Base-by-base conservation (phyloP, 2,113 vertebrate species). In the Chlamydotis undulata region DNA sequence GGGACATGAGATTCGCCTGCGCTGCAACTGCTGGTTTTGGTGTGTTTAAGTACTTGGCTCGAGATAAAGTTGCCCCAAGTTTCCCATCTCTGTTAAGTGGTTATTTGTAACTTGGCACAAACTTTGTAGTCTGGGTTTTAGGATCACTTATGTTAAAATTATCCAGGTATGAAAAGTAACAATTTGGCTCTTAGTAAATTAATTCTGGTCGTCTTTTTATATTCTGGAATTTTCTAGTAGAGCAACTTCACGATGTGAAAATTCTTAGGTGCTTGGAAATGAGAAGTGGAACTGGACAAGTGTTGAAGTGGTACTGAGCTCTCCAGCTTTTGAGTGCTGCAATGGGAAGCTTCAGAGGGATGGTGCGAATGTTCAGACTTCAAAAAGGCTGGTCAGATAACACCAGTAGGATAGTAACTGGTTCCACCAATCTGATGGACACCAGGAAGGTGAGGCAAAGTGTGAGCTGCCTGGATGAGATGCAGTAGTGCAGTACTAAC, bases 341-440 rank as follows among this genome's bases (percentile, higher is more conserved):
- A 4, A 3, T 5, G 15, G 3, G 35, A 4, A 14, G 19, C 24
- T n/a, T 10, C 8, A 6, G 52, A 0, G 5, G 29, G 53, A 8
- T 14, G 50, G 7, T 47, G 39, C 39, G 39, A 35, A 37, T 14
- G 13, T 7, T 23, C 8, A 8, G 61, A 2, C 24, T 43, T 14
- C 3, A 14, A 4, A 22, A 53, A 41, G 24, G 25, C 14, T 12
- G 8, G 39, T 43, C 12, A 45, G 39, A 5, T 14, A 4, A 17
- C 26, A 11, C 9, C 5, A 4, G 55, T 22, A 9, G 28, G 31
- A 2, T 16, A 1, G 64, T 9, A 37, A 31, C 49, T 13, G 28
- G 18, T 15, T 22, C 47, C 9, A 6, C 68, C 31, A 2, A 3
- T 22, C 8, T 12, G 45, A 14, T 29, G 4, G 13, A 13, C 28